Percentiles rank a stretch among this genome's conserved stretches.
Evolutionary conservation across 2,113 vertebrate species (phyloP).

Genomic region (Hirundichthys speculiger): DNA sequence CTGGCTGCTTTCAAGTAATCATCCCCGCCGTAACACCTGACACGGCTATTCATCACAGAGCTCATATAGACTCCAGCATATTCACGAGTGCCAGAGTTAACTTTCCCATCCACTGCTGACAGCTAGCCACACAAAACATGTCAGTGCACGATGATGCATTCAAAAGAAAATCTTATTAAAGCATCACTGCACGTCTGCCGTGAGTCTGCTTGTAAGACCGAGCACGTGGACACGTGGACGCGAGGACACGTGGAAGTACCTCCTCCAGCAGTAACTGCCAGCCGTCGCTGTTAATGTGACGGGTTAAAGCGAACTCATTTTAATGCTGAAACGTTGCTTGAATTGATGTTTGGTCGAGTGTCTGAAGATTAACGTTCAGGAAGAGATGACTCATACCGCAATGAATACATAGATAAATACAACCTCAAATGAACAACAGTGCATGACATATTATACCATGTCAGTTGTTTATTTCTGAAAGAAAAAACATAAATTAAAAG

Average conservation of each 20-base stretch:
- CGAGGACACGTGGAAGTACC: not conserved
- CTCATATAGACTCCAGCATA: slow-evolving; percentile 73
- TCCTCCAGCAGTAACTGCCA: slow-evolving; percentile 58
- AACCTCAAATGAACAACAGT: no score
- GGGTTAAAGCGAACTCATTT: slow-evolving; percentile 43
- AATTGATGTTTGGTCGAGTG: slow-evolving; percentile 1
- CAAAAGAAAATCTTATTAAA: slow-evolving; percentile 53
- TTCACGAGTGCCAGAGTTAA: slow-evolving; percentile 68
- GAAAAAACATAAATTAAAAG: no score
- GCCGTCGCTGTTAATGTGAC: slow-evolving; percentile 57
- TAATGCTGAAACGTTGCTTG: slow-evolving; percentile 35
- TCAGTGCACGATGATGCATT: slow-evolving; percentile 50
- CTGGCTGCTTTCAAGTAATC: slow-evolving; percentile 78
- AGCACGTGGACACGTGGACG: not conserved
- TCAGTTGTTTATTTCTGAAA: no score
- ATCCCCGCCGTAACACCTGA: slow-evolving; percentile 81
- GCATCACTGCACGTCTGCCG: slow-evolving; percentile 22
- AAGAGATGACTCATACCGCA: no score
- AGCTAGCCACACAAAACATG: slow-evolving; percentile 65
- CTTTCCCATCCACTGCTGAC: slow-evolving; percentile 58
- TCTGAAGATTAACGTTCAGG: slow-evolving; percentile 44
- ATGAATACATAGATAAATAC: no score
- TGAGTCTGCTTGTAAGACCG: slow-evolving; percentile 4
- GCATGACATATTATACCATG: no score
- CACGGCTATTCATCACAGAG: slow-evolving; percentile 79